A percentile compares a stretch with the other conserved stretches of the same genome.
phyloP scores from a whole-genome alignment of 2,888 invertebrate species.

The Cordilura impudica region DNA sequence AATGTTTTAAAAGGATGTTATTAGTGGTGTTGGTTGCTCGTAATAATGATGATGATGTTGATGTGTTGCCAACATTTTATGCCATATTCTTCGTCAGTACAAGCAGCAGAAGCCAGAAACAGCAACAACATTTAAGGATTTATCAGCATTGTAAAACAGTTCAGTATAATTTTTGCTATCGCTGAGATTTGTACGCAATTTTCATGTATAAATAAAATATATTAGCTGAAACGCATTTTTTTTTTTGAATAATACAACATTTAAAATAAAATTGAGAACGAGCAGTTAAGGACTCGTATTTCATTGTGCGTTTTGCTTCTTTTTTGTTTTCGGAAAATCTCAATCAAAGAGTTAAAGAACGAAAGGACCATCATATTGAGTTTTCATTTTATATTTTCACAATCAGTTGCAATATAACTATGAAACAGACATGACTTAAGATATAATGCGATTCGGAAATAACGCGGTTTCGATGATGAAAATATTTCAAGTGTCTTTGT shows the following conservation, averaged over 20 bases:
- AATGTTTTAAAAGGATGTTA: conserved; percentile 1
- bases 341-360: conserved; percentile 34
- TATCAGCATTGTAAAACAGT: conserved; percentile 68
- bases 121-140: conserved; percentile 69
- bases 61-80: conserved; percentile 56
- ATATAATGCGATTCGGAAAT: conserved; percentile 20
- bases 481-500: no score
- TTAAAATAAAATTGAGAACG: background rate
- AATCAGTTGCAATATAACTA: conserved; percentile 47
- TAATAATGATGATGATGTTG: conserved; percentile 27
- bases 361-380: conserved; percentile 53
- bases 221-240: conserved; percentile 26
- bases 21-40: background rate
- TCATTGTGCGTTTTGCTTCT: conserved; percentile 16
- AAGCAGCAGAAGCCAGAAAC: conserved; percentile 53
- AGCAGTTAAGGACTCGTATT: conserved; percentile 13
- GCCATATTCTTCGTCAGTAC: background rate
- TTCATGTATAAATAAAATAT: background rate
- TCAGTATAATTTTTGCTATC: conserved; percentile 71
- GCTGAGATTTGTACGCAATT: conserved; percentile 70
- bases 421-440: conserved; percentile 45
- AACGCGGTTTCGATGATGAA: background rate
- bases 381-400: conserved; percentile 44
- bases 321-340: background rate
- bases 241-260: background rate